Percentiles rank a stretch among this genome's conserved stretches.
Conservation (phyloP, 2,113 vertebrate species). For the Phrynocephalus versicolor region DNA sequence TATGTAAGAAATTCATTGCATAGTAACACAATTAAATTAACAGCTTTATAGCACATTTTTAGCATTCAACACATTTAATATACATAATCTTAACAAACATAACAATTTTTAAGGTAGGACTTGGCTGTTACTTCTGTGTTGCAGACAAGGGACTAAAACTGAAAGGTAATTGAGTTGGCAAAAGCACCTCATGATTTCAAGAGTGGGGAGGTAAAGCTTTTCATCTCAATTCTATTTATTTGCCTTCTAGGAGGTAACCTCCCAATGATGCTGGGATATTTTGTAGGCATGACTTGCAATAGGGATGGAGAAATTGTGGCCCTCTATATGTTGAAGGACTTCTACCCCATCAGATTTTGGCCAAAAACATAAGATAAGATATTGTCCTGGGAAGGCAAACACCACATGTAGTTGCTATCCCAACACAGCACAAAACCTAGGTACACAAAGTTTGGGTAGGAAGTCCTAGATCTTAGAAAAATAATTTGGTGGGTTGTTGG, state of each 20-base stretch:
- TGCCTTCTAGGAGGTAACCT: background rate
- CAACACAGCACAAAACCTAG: too few relatives aligned
- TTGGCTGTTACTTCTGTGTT: background rate
- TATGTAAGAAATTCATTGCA: background rate
- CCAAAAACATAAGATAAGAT: too few relatives aligned
- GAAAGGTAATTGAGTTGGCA: background rate
- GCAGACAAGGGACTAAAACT: background rate
- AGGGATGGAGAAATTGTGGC: background rate
- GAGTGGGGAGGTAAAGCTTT: background rate
- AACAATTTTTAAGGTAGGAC: background rate
- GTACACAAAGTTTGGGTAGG: too few relatives aligned
- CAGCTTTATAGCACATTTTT: background rate
- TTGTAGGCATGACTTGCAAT: background rate
- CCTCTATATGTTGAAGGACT: background rate
- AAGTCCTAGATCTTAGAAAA: too few relatives aligned
- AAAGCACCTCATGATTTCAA: background rate
- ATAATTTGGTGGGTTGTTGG: too few relatives aligned
- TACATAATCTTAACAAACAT: background rate
- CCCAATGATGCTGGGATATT: background rate
- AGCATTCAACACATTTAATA: background rate
- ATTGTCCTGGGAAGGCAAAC: too few relatives aligned
- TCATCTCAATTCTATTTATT: background rate
- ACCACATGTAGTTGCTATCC: too few relatives aligned
- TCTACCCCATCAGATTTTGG: too few relatives aligned
- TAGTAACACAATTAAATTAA: background rate